These are phyloP conservation scores for Spisula solida DNA, from an alignment of 2,888 invertebrate genomes.

Conservation along the genomic window DNA sequence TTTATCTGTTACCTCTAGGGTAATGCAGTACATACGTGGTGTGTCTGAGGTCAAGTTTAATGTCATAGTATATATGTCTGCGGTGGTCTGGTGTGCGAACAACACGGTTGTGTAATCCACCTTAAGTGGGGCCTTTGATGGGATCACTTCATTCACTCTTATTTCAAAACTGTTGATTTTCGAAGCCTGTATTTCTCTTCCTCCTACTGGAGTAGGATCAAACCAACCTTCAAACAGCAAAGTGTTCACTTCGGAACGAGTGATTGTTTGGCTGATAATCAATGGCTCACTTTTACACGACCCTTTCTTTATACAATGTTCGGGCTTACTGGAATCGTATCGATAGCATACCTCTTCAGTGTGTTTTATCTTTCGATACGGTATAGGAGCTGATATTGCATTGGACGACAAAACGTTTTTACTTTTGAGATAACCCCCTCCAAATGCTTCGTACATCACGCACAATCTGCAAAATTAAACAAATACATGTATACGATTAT, in stretches of 20 bases:
- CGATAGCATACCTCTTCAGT: constrained; percentile 42
- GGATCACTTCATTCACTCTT: neutral
- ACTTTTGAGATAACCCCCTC: constrained; percentile 35
- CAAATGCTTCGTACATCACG: neutral
- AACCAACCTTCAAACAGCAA: constrained; percentile 28
- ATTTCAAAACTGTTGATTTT: constrained; percentile 38
- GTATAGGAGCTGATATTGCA: neutral
- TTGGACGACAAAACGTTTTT: constrained; percentile 12
- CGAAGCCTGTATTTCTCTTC: neutral
- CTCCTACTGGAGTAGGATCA: constrained; percentile 32
- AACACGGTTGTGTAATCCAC: neutral
- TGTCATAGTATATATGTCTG: neutral
- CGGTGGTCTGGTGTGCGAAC: neutral
- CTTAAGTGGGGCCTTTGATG: neutral
- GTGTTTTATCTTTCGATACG: constrained; percentile 27
- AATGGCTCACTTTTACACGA: constrained; percentile 24
- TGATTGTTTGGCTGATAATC: neutral
- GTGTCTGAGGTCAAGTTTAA: constrained; percentile 24
- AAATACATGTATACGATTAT: too few relatives aligned
- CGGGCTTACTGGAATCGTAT: constrained; percentile 24
- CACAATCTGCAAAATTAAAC: neutral
- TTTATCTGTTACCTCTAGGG: constrained; percentile 53
- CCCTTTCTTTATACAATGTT: constrained; percentile 26
- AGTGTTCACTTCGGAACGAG: neutral
- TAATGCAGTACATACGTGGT: constrained; percentile 29